Conservation (phyloP, 2,113 vertebrate species). For the Hydropotes inermis region DNA sequence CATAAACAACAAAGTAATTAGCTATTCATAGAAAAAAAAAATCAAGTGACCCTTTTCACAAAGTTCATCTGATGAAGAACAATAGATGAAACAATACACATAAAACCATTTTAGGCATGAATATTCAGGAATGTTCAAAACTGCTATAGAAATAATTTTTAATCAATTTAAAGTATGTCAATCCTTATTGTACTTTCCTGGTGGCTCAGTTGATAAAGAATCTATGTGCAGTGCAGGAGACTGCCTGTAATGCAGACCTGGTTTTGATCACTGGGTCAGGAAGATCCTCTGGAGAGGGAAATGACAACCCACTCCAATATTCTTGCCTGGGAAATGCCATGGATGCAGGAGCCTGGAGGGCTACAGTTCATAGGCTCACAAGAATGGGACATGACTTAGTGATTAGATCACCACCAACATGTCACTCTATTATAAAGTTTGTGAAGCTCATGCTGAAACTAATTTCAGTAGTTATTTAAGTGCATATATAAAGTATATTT, state of each 20-base stretch:
- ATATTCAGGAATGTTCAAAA: slow-evolving; percentile 59
- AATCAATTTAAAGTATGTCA: slow-evolving; percentile 31
- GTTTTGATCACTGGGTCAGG: not conserved
- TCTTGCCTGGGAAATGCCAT: not conserved
- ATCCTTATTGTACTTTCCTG: slow-evolving; percentile 8
- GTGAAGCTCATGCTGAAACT: slow-evolving; percentile 26
- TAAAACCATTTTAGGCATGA: not conserved
- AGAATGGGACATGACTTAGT: not conserved
- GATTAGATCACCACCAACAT: not conserved
- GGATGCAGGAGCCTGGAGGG: not conserved
- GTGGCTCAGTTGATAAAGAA: not conserved
- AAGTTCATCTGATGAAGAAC: slow-evolving; percentile 47
- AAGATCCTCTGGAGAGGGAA: not conserved
- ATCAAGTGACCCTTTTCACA: slow-evolving; percentile 31
- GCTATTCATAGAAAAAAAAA: not conserved
- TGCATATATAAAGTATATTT: not conserved
- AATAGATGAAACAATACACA: not conserved
- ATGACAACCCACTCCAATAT: not conserved
- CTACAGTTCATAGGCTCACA: too few species aligned
- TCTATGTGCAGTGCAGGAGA: not conserved
- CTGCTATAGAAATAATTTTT: slow-evolving; percentile 56
- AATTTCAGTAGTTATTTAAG: not conserved
- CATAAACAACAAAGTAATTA: not conserved
- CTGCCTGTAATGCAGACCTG: not conserved
- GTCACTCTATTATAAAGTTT: slow-evolving; percentile 55